Conservation (phyloP, 2,797 vertebrate genomes). For the Psittacula echo region DNA sequence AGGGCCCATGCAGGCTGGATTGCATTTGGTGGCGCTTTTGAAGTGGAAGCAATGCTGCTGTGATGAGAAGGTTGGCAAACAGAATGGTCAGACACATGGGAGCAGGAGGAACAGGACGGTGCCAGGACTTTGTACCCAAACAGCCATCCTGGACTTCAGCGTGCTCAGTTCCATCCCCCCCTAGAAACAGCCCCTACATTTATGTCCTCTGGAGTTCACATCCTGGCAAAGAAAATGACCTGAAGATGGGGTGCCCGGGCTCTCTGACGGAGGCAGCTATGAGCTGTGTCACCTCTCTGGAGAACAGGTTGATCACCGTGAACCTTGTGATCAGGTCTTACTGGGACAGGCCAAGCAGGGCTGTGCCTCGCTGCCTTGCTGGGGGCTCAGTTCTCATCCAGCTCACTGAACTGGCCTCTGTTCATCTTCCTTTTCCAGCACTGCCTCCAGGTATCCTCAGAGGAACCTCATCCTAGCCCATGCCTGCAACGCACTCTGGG, state of each 20-base stretch:
- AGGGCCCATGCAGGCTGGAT: background rate
- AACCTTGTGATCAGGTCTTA: background rate
- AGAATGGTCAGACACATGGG: background rate
- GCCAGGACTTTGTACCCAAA: background rate
- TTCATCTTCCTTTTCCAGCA: background rate
- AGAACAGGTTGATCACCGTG: background rate
- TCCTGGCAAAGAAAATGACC: background rate
- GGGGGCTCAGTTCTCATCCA: background rate
- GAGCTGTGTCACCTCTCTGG: background rate
- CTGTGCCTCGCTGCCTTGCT: background rate
- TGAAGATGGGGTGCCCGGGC: background rate
- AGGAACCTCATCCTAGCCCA: background rate
- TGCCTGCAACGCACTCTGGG: background rate
- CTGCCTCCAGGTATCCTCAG: background rate
- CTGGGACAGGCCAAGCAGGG: background rate
- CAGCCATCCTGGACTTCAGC: background rate
- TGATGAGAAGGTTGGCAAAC: background rate
- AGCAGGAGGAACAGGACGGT: background rate
- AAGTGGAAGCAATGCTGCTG: background rate
- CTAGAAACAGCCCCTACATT: accelerated
- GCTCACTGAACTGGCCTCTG: background rate
- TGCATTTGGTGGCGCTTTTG: background rate
- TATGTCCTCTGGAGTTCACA: background rate
- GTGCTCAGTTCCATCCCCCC: background rate
- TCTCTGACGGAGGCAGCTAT: too few relatives aligned